phyloP scores from a whole-genome alignment of 2,113 vertebrate species.

The Peromyscus californicus region DNA sequence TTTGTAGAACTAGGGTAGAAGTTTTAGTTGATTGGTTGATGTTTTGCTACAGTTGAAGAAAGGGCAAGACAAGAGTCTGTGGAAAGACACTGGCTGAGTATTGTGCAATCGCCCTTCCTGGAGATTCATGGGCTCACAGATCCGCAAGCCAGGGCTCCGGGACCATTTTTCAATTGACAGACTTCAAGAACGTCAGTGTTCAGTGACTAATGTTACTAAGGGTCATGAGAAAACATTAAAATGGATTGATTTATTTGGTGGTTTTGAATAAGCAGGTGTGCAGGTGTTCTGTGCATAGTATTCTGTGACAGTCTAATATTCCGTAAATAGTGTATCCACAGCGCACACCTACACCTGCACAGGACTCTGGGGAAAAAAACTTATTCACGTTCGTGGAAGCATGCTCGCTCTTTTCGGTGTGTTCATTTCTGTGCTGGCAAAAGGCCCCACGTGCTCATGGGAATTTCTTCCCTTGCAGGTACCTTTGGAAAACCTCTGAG shows the following conservation, averaged over 20 bases:
- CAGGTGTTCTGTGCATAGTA: background rate
- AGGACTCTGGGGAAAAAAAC: no score
- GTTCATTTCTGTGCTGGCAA: background rate
- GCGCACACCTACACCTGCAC: no score
- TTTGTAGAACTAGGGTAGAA: background rate
- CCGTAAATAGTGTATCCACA: background rate
- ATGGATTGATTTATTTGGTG: background rate
- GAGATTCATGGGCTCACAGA: background rate
- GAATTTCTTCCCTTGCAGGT: slow-evolving; percentile 86
- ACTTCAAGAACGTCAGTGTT: background rate
- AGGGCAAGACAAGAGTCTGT: background rate
- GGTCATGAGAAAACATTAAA: background rate
- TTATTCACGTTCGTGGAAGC: no score
- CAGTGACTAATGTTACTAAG: accelerated
- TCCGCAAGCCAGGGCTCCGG: background rate
- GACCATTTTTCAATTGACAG: background rate
- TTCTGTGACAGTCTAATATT: no score
- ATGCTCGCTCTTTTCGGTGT: background rate
- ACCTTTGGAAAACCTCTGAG: slow-evolving; percentile 97
- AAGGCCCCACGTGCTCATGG: background rate
- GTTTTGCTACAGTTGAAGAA: slow-evolving; percentile 6
- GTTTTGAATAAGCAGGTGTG: no score
- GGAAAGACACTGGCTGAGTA: background rate
- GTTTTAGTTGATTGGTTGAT: slow-evolving; percentile 27
- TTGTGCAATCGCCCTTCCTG: background rate